These are phyloP conservation scores for Siphlonurus alternatus DNA, from an alignment of 2,888 invertebrate species.

Conservation along the genomic window DNA sequence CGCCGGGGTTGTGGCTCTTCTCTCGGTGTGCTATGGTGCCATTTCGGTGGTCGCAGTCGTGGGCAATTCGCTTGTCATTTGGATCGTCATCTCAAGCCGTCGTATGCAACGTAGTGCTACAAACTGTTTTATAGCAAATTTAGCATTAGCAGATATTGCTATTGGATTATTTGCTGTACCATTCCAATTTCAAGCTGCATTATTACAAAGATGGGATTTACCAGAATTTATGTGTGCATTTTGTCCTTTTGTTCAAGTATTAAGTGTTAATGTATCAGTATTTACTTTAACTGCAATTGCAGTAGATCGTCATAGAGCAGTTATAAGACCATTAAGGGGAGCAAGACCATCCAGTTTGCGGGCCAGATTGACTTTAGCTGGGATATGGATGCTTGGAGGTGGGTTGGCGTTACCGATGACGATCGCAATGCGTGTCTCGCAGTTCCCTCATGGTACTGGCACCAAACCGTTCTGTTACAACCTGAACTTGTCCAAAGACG, in stretches of 20 bases:
- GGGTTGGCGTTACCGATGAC: conserved; percentile 26
- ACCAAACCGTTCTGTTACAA: conserved; percentile 23
- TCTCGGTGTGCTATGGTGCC: conserved; percentile 30
- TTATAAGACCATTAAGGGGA: conserved; percentile 40
- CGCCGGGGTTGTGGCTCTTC: conserved; percentile 24
- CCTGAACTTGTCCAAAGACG: conserved; percentile 18
- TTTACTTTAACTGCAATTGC: conserved; percentile 78
- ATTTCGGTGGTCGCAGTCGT: conserved; percentile 29
- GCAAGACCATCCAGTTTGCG: conserved; percentile 25
- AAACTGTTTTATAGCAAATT: conserved; percentile 71
- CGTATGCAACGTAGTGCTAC: conserved; percentile 31
- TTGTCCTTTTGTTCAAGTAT: conserved; percentile 72
- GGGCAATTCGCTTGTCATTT: conserved; percentile 22
- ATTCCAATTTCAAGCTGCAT: conserved; percentile 74
- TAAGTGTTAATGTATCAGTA: conserved; percentile 78
- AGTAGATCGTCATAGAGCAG: conserved; percentile 66
- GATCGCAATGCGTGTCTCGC: conserved; percentile 21
- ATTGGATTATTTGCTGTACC: conserved; percentile 75
- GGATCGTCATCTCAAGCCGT: conserved; percentile 5
- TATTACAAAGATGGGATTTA: conserved; percentile 71
- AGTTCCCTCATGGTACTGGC: conserved; percentile 6
- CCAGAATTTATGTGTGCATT: conserved; percentile 77
- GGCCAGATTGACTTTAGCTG: conserved; percentile 26
- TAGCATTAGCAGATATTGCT: conserved; percentile 71
- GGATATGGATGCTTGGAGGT: conserved; percentile 30